Evolutionary conservation across 2,888 invertebrate genomes (phyloP), one percentile per base, ranked within the genome.

Genomic region (Hyalella azteca): DNA sequence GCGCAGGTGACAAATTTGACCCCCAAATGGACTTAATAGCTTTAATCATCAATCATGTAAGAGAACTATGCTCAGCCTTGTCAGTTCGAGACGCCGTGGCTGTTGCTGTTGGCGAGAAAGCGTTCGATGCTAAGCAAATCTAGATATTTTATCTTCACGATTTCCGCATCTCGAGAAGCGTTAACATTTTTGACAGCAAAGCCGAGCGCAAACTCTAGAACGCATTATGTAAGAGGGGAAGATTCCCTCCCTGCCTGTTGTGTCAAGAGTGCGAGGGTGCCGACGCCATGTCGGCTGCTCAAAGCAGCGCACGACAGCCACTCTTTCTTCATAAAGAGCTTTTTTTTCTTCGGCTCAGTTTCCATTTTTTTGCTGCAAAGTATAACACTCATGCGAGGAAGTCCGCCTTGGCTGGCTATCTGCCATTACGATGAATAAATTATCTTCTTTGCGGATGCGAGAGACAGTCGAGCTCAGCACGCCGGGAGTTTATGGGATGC

Each of bases 331-430:
- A 54, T 54, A 26, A 54, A 29, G 22, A 29, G 2, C 5, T 7
- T 13, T 11, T 3, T 26, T 54, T 54, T 54, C 29, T 54, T 49
- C 26, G 54, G 54, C 7, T 54, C 26, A 5, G 54, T 54, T 54
- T 54, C 54, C 22, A 26, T 54, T 54, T 54, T 54, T 49, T 54
- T 22, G 54, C 54, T 22, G 54, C 19, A 54, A 26, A 54, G 54
- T 29, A 54, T 54, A 54, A 54, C 54, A 54, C 54, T 54, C 54
- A 26, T 54, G 29, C 54, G 54, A 54, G 54, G 54, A 54, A 54
- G 54, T 54, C 54, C 54, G 54, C 54, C 26, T 4, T 5, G 22
- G 45, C 54, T 54, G 54, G 54, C 54, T 54, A 54, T 54, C 54
- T 54, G 22, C 54, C 54, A 54, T 54, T 54, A 54, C 26, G 29